phyloP scores from a whole-genome alignment of 1,140 invertebrate species.

The Oncopodura yosiiana region DNA sequence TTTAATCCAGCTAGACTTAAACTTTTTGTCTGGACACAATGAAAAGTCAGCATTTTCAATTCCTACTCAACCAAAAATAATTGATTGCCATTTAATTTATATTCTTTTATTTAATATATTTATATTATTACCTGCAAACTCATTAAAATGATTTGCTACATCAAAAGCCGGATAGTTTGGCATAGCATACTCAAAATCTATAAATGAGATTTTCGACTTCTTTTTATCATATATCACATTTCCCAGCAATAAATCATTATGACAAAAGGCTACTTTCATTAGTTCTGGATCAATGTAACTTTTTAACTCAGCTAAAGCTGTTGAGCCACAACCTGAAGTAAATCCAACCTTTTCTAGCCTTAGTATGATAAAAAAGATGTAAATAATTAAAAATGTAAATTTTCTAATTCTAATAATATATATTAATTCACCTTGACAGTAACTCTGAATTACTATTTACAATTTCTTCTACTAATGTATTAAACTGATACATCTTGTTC shows the following conservation, averaged over 20 bases:
- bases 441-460: conserved; percentile 7
- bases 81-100: neutral
- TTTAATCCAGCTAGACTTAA: conserved; percentile 71
- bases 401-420: neutral
- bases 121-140: conserved; percentile 78
- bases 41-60: conserved; percentile 63
- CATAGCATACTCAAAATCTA: conserved; percentile 94
- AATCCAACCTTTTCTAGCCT: conserved; percentile 4
- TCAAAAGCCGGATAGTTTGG: conserved; percentile 93
- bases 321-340: neutral
- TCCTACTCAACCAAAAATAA: conserved; percentile 43
- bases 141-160: conserved; percentile 95
- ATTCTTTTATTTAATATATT: neutral
- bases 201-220: conserved; percentile 68
- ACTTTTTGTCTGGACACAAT: conserved; percentile 65
- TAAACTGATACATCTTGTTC: conserved; percentile 62
- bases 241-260: conserved; percentile 91
- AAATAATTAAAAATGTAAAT: neutral
- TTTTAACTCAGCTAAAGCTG: conserved; percentile 54
- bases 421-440: too few species aligned
- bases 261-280: conserved; percentile 85
- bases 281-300: conserved; percentile 48
- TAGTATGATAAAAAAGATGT: neutral
- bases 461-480: conserved; percentile 51
- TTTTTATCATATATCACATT: conserved; percentile 79